Conservation (phyloP, 1,140 invertebrate genomes). For the Papilio dardanus region DNA sequence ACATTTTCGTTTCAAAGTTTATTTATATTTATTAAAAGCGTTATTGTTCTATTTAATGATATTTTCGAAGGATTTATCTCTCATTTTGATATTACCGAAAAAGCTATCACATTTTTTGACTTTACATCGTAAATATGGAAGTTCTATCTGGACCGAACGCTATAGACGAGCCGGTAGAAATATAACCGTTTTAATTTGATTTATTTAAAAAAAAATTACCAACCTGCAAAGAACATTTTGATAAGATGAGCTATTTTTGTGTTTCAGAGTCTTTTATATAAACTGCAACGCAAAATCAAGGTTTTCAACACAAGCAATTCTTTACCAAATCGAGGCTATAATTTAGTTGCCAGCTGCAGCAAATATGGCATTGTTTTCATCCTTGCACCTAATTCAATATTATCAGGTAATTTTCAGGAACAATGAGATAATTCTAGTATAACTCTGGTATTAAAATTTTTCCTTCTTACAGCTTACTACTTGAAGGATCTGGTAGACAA, state of each 20-base stretch:
- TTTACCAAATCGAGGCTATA: conserved; percentile 69
- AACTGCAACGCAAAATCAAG: conserved; percentile 74
- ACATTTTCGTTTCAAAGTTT: background rate
- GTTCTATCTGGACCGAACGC: conserved; percentile 64
- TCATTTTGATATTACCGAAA: background rate
- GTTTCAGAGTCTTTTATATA: conserved; percentile 69
- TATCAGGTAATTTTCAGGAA: conserved; percentile 59
- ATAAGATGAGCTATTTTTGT: conserved; percentile 9
- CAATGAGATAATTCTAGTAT: background rate
- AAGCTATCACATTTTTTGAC: background rate
- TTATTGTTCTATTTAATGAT: background rate
- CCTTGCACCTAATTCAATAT: conserved; percentile 60
- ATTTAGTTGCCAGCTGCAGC: conserved; percentile 62
- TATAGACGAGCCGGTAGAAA: conserved; percentile 68
- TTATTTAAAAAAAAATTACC: background rate
- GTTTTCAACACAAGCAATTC: conserved; percentile 66
- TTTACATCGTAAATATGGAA: conserved; percentile 53
- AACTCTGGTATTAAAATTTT: too few relatives aligned
- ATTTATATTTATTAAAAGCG: background rate
- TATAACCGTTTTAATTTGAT: background rate
- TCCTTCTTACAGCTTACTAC: conserved; percentile 59
- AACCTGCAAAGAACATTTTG: background rate
- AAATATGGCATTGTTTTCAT: conserved; percentile 75
- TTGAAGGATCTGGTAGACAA: conserved; percentile 64
- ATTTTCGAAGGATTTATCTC: background rate